These are phyloP conservation scores for Channallabes apus DNA, from an alignment of 2,797 vertebrate species.

Conservation along the genomic window DNA sequence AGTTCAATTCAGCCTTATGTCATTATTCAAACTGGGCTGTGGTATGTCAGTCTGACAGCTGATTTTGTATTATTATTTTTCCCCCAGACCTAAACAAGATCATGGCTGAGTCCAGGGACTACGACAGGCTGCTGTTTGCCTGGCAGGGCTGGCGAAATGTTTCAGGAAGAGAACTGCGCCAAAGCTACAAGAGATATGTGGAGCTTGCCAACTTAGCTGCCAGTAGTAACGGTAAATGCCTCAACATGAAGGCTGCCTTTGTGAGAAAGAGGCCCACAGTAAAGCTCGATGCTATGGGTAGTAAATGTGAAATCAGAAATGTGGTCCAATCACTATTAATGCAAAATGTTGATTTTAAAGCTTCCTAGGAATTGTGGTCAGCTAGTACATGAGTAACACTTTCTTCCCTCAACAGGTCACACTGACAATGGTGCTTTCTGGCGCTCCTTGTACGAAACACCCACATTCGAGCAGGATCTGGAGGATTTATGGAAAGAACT, in stretches of 20 bases:
- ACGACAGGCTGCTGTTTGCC: slow-evolving; percentile 84
- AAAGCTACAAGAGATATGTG: slow-evolving; percentile 84
- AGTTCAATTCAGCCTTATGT: not conserved
- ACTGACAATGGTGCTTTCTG: slow-evolving; percentile 87
- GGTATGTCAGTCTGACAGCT: slow-evolving; percentile 1
- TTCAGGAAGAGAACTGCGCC: slow-evolving; percentile 82
- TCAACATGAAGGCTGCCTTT: slow-evolving; percentile 37
- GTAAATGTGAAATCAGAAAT: not conserved
- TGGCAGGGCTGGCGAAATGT: slow-evolving; percentile 93
- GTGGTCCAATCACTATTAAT: not conserved
- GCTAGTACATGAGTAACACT: not conserved
- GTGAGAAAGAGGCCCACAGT: not conserved
- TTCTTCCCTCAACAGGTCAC: slow-evolving; percentile 72
- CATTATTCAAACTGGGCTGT: not conserved
- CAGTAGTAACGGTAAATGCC: slow-evolving; percentile 81
- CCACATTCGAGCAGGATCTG: slow-evolving; percentile 87
- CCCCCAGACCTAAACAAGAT: slow-evolving; percentile 84
- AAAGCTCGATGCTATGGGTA: not conserved
- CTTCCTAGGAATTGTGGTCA: not conserved
- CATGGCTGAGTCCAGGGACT: slow-evolving; percentile 87
- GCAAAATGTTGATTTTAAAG: not conserved
- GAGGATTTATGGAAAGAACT: slow-evolving; percentile 87
- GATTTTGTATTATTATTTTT: not conserved
- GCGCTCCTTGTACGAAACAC: slow-evolving; percentile 88
- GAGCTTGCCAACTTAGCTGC: slow-evolving; percentile 91